Evolutionary conservation across 1,140 invertebrate genomes (phyloP).

Genomic region (Cepaea nemoralis): DNA sequence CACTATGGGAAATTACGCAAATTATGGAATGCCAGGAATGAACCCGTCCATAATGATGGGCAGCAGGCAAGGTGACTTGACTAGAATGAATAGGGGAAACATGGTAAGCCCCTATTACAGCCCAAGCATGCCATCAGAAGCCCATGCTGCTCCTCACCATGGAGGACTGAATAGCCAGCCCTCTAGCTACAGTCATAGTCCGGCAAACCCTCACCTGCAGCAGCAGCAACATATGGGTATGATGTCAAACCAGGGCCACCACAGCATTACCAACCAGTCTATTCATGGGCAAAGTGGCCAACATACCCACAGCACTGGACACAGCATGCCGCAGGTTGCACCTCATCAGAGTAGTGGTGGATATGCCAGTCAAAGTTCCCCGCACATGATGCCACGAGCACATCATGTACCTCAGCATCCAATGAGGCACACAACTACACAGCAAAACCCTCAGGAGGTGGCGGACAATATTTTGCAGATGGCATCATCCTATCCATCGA

Average conservation of each 20-base stretch:
- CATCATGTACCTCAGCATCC: conserved; percentile 45
- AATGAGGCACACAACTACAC: conserved; percentile 40
- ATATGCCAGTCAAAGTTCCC: conserved; percentile 29
- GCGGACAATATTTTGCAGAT: conserved; percentile 70
- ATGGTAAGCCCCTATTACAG: conserved; percentile 20
- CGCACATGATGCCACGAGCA: conserved; percentile 42
- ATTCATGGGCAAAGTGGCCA: conserved; percentile 3
- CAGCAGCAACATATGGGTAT: conserved; percentile 33
- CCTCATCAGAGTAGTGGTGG: not conserved
- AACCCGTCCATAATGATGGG: conserved; percentile 6
- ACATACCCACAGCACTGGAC: not conserved
- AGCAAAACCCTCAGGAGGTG: conserved; percentile 67
- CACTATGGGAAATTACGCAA: conserved; percentile 9
- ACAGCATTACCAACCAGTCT: not conserved
- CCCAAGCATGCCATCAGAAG: not conserved
- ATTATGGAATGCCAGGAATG: conserved; percentile 24
- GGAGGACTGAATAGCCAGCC: conserved; percentile 5
- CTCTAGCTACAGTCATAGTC: conserved; percentile 8
- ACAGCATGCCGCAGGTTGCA: not conserved
- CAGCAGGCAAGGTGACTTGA: conserved; percentile 8
- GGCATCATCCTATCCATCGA: conserved; percentile 62
- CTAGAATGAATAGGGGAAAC: not conserved
- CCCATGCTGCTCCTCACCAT: conserved; percentile 22
- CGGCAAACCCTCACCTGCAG: conserved; percentile 39
- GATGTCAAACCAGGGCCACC: conserved; percentile 1